Evolutionary conservation across 2,113 vertebrate species (phyloP), one percentile per base, ranked within the genome.

Genomic region (Festucalex cinctus): DNA sequence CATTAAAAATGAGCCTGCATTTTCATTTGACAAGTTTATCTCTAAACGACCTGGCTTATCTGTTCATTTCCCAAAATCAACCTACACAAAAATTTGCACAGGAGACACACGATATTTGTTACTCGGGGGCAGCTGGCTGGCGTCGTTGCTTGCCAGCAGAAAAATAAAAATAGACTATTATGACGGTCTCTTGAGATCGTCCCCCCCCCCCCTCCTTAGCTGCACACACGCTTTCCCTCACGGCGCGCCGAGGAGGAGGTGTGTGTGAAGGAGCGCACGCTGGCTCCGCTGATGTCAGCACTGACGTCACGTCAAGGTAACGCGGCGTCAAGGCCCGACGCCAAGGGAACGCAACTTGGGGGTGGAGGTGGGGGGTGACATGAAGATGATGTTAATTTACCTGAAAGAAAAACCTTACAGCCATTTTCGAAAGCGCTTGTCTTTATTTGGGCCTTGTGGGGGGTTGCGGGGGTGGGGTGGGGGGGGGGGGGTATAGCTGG

Each of bases 271-370:
- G 53, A 56, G 26, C 24, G 24, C 54, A 17, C 14, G 26, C 26
- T 16, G 54, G 26, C 54, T 57, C n/a, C n/a, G 6, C 26, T 32
- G 54, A 57, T 57, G 54, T 57, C 54, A 57, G 14, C 26, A 7
- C 10, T 17, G 54, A 57, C 54, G 54, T 57, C 54, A 57, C 54
- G 16, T 32, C 54, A 56, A 56, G 26, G 54, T 56, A 26, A 6
- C 26, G 54, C 54, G 26, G 26, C 54, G 28, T 57, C 54, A 57
- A 57, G 54, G 54, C 54, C 54, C 26, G 54, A 57, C 26, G 54
- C 54, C 54, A 57, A 57, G 54, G 54, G 54, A 57, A 57, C 54
- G 54, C 54, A 16, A 32, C 54, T 28, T 8, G 54, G 26, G 54
- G 26, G 54, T 5, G 22, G 51, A 24, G 24, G 51, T 5, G 24